phyloP scores from a whole-genome alignment of 2,888 invertebrate species.

The Metellina segmentata region DNA sequence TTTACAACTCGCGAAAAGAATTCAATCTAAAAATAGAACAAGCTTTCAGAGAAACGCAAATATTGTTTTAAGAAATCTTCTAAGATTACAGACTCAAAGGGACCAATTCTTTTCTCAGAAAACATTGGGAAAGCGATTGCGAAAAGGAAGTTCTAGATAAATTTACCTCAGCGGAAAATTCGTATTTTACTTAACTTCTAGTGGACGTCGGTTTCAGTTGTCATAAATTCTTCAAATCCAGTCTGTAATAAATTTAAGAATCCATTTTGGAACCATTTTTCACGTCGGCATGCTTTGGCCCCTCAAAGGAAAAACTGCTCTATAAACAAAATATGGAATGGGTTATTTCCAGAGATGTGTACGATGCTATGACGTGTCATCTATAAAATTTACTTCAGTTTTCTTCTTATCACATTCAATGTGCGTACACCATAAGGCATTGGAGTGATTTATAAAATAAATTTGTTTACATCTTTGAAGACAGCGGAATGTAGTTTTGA shows the following conservation, averaged over 20 bases:
- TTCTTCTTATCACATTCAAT: background rate
- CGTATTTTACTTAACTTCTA: background rate
- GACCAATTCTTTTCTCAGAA: background rate
- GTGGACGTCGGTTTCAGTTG: background rate
- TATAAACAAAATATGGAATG: background rate
- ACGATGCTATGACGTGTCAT: background rate
- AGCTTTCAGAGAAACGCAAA: background rate
- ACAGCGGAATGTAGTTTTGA: background rate
- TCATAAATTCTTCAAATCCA: constrained; percentile 3
- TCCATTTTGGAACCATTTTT: constrained; percentile 1
- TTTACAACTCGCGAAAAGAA: background rate
- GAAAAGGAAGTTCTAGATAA: background rate
- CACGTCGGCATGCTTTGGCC: background rate
- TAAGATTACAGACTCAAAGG: background rate
- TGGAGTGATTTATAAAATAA: background rate
- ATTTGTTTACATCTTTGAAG: background rate
- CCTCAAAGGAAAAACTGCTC: background rate
- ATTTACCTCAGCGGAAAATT: background rate
- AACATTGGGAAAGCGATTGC: background rate
- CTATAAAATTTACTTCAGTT: background rate
- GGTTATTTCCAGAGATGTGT: background rate
- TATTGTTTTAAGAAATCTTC: background rate
- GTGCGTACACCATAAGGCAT: background rate
- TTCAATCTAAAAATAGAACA: background rate
- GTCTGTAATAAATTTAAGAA: constrained; percentile 9